Evolutionary conservation across 2,888 invertebrate species (phyloP), one percentile per base, ranked within the genome.

Genomic region (Invenusta paracnida): DNA sequence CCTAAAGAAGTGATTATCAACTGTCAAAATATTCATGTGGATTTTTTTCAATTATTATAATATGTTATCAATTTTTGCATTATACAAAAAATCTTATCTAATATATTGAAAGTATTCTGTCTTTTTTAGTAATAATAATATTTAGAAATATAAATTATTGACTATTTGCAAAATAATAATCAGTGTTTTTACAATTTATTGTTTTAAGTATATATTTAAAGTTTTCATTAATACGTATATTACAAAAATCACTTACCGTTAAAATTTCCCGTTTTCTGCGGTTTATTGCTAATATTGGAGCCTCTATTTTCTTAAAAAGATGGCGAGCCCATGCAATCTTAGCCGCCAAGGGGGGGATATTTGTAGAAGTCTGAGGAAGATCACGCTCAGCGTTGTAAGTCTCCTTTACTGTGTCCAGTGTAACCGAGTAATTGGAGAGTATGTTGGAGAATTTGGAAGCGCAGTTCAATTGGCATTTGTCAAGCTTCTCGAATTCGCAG

Each of bases 341-440:
- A 92, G 97, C 97, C 86, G 96, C 95, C 29, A 97, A 94, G 0
- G 97, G 96, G 0, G 97, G 96, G 91, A 96, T 95, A 92, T 96
- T 95, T 88, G 95, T 93, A 0, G 96, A 95, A 73, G 96, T 92
- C 0, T 96, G 96, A 0, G 97, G 97, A 90, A 96, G 96, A 88
- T 95, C 95, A 88, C 95, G 94, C 90, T 96, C 95, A 88, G 95
- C 95, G 89, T 95, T 95, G 90, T 96, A 97, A 90, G 96, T 93
- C 86, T 90, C 91, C 1, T 90, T 88, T 30, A 92, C 95, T 88
- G 95, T 93, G 88, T 97, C 96, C 0, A 96, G 94, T 92, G 97
- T 96, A 88, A 94, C 94, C 88, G 96, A 95, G 88, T 91, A 92
- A 81, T 89, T 90, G 85, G 88, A 88, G 79, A 92, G 88, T 13